phyloP scores from a whole-genome alignment of 1,140 invertebrate species.

The Ostrea edulis region DNA sequence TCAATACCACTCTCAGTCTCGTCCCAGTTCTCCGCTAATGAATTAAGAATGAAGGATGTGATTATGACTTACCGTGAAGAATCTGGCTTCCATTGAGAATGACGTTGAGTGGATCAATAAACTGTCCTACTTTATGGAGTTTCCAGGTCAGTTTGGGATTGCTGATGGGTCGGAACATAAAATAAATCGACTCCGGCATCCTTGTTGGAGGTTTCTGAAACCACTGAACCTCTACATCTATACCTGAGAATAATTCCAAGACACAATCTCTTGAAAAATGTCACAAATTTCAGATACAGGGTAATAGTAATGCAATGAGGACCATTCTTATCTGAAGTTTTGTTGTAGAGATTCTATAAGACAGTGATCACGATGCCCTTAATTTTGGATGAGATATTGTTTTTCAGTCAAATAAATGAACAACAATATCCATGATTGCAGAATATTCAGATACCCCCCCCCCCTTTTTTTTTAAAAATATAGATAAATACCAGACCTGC shows the following conservation, averaged over 20 bases:
- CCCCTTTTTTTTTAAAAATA: too few relatives aligned
- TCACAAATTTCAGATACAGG: neutral
- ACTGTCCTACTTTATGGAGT: slow-evolving; percentile 65
- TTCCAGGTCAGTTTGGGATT: slow-evolving; percentile 56
- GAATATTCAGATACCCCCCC: too few relatives aligned
- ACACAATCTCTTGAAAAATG: neutral
- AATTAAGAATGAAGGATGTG: too few relatives aligned
- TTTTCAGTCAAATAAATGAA: too few relatives aligned
- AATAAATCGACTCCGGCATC: slow-evolving; percentile 68
- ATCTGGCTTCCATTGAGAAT: slow-evolving; percentile 72
- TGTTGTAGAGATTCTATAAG: neutral
- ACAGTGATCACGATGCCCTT: too few relatives aligned
- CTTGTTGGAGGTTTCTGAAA: slow-evolving; percentile 70
- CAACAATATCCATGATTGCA: too few relatives aligned
- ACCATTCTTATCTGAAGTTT: neutral
- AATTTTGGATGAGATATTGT: too few relatives aligned
- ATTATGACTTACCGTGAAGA: slow-evolving; percentile 64
- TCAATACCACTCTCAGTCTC: too few relatives aligned
- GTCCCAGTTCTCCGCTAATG: too few relatives aligned
- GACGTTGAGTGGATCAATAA: slow-evolving; percentile 68
- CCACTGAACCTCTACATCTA: slow-evolving; percentile 63
- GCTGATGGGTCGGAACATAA: slow-evolving; percentile 64
- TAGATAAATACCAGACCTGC: too few relatives aligned
- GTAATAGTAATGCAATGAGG: neutral
- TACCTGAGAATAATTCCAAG: slow-evolving; percentile 47